Percentiles rank a stretch among this genome's conserved stretches.
Conservation (phyloP, 2,888 invertebrate species). For the Leucophenga maculata region DNA sequence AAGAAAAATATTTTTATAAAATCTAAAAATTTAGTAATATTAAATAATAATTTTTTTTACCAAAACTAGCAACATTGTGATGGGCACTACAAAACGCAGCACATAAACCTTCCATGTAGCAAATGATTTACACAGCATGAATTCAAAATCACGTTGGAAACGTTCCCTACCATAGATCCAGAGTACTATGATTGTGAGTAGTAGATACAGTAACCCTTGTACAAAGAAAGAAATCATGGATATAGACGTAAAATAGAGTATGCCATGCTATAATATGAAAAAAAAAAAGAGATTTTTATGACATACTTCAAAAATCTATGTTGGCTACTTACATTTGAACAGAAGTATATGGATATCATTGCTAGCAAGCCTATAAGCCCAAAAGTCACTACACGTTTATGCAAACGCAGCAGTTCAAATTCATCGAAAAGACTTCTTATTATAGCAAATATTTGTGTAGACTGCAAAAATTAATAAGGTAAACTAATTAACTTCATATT, state of each 20-base stretch:
- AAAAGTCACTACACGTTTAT: constrained; percentile 50
- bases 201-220: constrained; percentile 70
- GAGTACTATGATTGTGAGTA: constrained; percentile 86
- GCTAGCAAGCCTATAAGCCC: constrained; percentile 46
- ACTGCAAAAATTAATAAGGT: neutral
- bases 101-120: constrained; percentile 70
- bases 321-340: constrained; percentile 59
- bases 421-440: constrained; percentile 67
- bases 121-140: constrained; percentile 82
- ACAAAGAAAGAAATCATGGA: constrained; percentile 48
- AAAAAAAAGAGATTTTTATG: too few species aligned
- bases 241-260: constrained; percentile 48
- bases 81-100: constrained; percentile 66
- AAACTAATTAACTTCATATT: neutral
- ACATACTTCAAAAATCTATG: too few species aligned
- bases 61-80: constrained; percentile 54
- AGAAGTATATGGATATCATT: constrained; percentile 54
- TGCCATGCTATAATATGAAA: constrained; percentile 51
- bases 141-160: constrained; percentile 79
- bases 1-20: too few species aligned
- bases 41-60: too few species aligned
- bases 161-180: constrained; percentile 85
- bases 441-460: constrained; percentile 59
- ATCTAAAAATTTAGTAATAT: too few species aligned
- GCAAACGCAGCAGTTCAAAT: constrained; percentile 54